Evolutionary conservation across 2,888 invertebrate genomes (phyloP), one percentile per base, ranked within the genome.

Genomic region (Blastobasis adustella): DNA sequence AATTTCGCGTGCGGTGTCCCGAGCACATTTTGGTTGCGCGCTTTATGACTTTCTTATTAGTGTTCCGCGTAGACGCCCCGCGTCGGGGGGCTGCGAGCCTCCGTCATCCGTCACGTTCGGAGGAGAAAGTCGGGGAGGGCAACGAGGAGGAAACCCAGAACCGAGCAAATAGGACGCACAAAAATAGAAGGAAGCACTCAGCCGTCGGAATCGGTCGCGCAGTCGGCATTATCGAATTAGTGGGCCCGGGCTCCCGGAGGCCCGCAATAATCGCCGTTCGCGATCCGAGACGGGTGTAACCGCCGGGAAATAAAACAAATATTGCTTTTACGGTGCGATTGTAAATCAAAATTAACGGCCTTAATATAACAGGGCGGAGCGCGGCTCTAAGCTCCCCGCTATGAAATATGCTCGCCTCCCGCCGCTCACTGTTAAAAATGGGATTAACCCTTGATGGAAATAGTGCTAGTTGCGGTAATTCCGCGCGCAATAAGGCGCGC

Each of bases 341-440:
- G 85, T 88, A 88, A 88, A 88, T 87, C 87, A 88, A 88, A 87
- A 88, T 88, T 88, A 88, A 88, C 87, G 82, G 84, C 88, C 76
- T 87, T 87, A 88, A 88, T 86, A 88, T 86, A 82, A 85, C 86
- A 69, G 67, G 67, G 76, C 73, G 68, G 73, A 76, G 72, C 82
- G 77, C 72, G 73, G 81, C 73, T 76, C 78, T 84, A 82, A 87
- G 86, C 84, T 79, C 79, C 85, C 84, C 69, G 83, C 83, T 75
- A 82, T 88, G 88, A 88, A 86, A 86, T 87, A 88, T 86, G 84
- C 83, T 69, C 71, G 70, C 77, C 80, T 74, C 82, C 79, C 82
- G 81, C 80, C 79, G 85, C 75, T 86, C 80, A 80, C 79, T 69
- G 83, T 86, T 88, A 87, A 88, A 87, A 88, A 88, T 83, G 79